Percentiles rank a stretch among this genome's conserved stretches.
phyloP scores from a whole-genome alignment of 2,888 invertebrate species.

The Caenorhabditis parvicauda region DNA sequence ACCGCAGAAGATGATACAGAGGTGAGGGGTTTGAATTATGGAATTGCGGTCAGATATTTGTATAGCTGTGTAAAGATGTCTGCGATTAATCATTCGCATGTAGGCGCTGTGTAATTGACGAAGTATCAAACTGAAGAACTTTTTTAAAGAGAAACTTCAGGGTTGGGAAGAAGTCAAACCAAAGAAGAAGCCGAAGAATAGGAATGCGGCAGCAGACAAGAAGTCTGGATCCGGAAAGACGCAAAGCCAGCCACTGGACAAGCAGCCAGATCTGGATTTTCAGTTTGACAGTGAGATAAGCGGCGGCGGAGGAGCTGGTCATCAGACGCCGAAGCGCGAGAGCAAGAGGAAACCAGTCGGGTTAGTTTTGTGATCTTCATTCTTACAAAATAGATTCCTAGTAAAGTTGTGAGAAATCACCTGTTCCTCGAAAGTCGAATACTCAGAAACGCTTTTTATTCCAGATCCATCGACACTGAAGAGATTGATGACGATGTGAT shows the following conservation, averaged over 20 bases:
- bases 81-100: too few species aligned
- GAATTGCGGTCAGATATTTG: too few species aligned
- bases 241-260: conserved; percentile 5
- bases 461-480: conserved; percentile 65
- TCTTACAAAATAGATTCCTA: too few species aligned
- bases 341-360: conserved; percentile 35
- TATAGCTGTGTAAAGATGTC: too few species aligned
- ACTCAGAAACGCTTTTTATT: conserved; percentile 2
- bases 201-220: conserved; percentile 10
- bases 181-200: conserved; percentile 38
- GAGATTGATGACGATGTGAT: conserved; percentile 61
- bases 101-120: too few species aligned
- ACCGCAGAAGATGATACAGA: too few species aligned
- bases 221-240: conserved; percentile 1
- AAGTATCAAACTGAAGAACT: too few species aligned
- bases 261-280: conserved; percentile 73
- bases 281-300: conserved; percentile 90
- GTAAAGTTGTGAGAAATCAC: too few species aligned
- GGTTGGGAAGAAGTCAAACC: conserved; percentile 46
- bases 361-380: too few species aligned
- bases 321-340: conserved; percentile 24
- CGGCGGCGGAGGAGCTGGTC: conserved; percentile 60
- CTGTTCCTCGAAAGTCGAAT: too few species aligned
- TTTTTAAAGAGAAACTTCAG: too few species aligned
- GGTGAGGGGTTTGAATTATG: too few species aligned